These are phyloP conservation scores for Diarsia mendica DNA, from an alignment of 2,888 invertebrate species.

Conservation along the genomic window DNA sequence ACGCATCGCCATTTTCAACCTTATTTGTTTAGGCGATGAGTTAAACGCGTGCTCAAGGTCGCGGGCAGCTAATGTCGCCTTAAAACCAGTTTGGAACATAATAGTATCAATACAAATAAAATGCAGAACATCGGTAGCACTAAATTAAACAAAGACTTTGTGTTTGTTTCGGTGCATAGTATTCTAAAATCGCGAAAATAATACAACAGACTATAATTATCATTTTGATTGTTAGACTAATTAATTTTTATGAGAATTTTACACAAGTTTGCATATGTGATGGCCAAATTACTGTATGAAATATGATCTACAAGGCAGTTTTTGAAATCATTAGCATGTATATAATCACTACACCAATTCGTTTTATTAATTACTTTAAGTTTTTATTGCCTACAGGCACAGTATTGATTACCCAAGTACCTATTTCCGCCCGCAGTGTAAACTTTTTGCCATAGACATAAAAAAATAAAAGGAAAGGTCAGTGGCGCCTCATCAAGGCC, in stretches of 20 bases:
- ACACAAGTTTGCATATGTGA: conserved; percentile 24
- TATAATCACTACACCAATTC: conserved; percentile 18
- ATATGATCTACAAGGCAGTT: conserved; percentile 14
- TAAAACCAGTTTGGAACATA: conserved; percentile 21
- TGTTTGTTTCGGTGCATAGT: neutral
- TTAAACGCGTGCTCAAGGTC: no score
- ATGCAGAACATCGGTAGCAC: conserved; percentile 19
- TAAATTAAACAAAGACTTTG: conserved; percentile 23
- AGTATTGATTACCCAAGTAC: conserved; percentile 59
- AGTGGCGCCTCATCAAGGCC: conserved; percentile 68
- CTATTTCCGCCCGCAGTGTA: conserved; percentile 68
- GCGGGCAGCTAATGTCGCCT: no score
- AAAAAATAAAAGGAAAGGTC: conserved; percentile 69
- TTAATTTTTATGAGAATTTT: conserved; percentile 22
- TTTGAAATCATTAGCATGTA: conserved; percentile 27
- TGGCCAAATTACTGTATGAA: conserved; percentile 16
- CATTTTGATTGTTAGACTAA: neutral
- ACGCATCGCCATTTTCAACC: no score
- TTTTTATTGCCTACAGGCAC: conserved; percentile 40
- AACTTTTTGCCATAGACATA: conserved; percentile 57
- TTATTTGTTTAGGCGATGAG: no score
- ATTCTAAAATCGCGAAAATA: conserved; percentile 12
- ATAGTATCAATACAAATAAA: conserved; percentile 15
- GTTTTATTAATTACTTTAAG: conserved; percentile 31
- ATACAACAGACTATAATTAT: conserved; percentile 4